Base-by-base conservation (phyloP, 1,140 invertebrate species). In the Hyposmocoma kahamanoa region DNA sequence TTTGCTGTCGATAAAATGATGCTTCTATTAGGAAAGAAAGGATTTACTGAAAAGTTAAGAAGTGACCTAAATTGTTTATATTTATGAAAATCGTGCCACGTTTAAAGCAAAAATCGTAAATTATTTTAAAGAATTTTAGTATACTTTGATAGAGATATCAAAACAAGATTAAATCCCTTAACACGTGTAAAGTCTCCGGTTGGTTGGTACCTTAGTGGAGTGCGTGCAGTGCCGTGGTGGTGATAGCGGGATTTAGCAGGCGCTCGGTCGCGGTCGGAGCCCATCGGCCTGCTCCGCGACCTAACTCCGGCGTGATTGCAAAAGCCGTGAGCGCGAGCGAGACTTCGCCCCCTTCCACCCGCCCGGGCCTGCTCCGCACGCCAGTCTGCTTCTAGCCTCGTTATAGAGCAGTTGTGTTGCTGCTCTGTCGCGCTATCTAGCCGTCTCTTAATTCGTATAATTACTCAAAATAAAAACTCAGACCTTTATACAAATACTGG, bases 381-480 rank as follows among this genome's bases (percentile, higher is more conserved):
- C 46, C 67, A 71, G 72, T 77, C 68, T 71, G 62, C 62, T 57
- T 60, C 63, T 62, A 61, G 53, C 59, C 53, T 53, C 57, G 38
- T 26, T 47, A 30, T 58, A 47, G 59, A 46, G 49, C 46, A 62
- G 51, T 48, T 44, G 70, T 73, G 45, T 65, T 50, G 56, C 53
- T 45, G 47, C 18, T 56, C 53, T 39, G 38, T 47, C 34, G 42
- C 45, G 53, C 53, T 42, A 54, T 65, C 59, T 63, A 67, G 59
- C 60, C 64, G 72, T 76, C 67, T 77, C 73, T 67, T 67, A 68
- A 71, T 69, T 80, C 74, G 76, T 76, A 61, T 60, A 61, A 64
- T 59, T 46, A 53, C 61, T 41, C 50, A 54, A 57, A 59, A 3
- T 24, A 53, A 62, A 61, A 66, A 67, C 51, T 72, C 41, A 56